Conservation (phyloP, 2,113 vertebrate genomes). For the Gobio gobio region DNA sequence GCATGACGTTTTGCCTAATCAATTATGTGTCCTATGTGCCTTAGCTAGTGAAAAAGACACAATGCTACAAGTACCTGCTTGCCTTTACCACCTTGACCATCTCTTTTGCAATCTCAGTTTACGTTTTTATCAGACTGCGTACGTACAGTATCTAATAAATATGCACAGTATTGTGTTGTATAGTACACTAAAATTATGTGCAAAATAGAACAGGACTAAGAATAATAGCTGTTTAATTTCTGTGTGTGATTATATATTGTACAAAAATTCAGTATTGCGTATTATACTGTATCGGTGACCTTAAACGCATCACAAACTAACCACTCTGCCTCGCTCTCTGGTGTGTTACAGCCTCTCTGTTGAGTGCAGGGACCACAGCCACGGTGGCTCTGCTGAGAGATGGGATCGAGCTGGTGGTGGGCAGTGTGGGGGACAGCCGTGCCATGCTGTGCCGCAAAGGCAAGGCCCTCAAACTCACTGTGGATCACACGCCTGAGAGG, state of each 20-base stretch:
- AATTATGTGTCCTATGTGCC: conserved; percentile 1
- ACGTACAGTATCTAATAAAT: neutral
- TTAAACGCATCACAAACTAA: neutral
- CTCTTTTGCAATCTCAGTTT: conserved; percentile 22
- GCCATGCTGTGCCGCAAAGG: conserved; percentile 94
- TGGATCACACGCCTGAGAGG: conserved; percentile 94
- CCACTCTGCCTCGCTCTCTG: conserved; percentile 43
- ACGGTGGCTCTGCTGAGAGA: conserved; percentile 96
- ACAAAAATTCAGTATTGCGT: neutral
- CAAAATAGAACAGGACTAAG: neutral
- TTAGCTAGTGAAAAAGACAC: conserved; percentile 28
- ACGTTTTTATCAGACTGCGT: neutral
- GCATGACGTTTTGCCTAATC: neutral
- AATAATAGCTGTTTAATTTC: neutral
- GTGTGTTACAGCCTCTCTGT: conserved; percentile 78
- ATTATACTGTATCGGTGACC: neutral
- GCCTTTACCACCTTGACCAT: conserved; percentile 62
- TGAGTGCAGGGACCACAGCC: conserved; percentile 88
- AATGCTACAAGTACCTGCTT: conserved; percentile 63
- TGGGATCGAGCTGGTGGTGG: conserved; percentile 94
- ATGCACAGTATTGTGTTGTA: neutral
- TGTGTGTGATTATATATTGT: conserved; percentile 29
- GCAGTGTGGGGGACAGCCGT: conserved; percentile 94
- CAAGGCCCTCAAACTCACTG: conserved; percentile 92
- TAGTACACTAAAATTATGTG: neutral